Evolutionary conservation across 30 jellyfish, hydroid and myxozoan species (phyloP), one percentile per base, ranked within the genome.

Genomic region (Hydra vulgaris): DNA sequence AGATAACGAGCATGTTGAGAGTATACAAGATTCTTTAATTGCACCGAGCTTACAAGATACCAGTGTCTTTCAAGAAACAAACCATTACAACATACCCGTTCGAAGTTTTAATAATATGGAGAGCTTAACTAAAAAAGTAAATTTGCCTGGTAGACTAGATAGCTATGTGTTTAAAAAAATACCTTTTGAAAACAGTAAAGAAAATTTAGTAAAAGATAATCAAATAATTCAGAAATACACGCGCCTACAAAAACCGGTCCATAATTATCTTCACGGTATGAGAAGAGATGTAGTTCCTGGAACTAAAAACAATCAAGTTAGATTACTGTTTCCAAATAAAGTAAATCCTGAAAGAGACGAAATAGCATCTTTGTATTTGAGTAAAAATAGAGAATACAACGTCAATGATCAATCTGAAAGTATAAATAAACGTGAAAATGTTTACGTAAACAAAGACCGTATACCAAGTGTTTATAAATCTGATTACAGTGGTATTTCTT

Each of bases 271-370:
- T 40, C 61, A 3, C 12, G 61, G 61, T 40, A 68, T 68, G 75
- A 20, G 75, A 15, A 68, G 75, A 68, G 75, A 68, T 23, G 16
- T 68, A 3, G 75, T 68, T n/a, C 75, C 75, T n/a, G 27, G 27
- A 23, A 68, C 26, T n/a, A 23, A 68, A 68, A 68, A 3, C 16
- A 3, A 3, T 40, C 61, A 40, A 40, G 61, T 12, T 40, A 12
- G 12, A 12, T 40, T 12, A 40, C 61, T 5, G 61, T 40, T 3
- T 40, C 8, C 5, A 40, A 40, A 40, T 40, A 12, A 3, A 3
- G 5, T 40, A 40, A 40, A 40, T 40, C 12, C 61, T 5, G 61
- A 40, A 40, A 40, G 61, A 40, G 61, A 40, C 12, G 61, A 40
- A 40, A 40, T 12, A 12, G 5, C 61, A 40, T 40, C 12, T 12